phyloP scores from a whole-genome alignment of 2,113 vertebrate genomes.

The Epinephelus fuscoguttatus region DNA sequence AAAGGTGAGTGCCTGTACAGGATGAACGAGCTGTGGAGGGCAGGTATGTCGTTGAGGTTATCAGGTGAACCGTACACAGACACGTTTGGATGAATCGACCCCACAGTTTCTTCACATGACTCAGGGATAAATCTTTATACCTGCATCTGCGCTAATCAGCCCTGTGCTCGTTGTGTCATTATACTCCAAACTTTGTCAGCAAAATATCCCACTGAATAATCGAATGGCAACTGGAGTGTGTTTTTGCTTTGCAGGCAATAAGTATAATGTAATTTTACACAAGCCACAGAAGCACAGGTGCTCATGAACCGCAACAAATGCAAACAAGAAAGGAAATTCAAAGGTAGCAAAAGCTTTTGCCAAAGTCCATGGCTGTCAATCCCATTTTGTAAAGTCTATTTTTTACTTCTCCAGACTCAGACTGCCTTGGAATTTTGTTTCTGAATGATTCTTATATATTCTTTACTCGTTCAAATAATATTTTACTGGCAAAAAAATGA shows the following conservation, averaged over 20 bases:
- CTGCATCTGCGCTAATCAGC: neutral
- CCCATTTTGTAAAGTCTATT: neutral
- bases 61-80: neutral
- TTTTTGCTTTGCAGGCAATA: neutral
- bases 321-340: neutral
- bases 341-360: neutral
- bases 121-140: neutral
- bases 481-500: neutral
- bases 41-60: conserved; percentile 6
- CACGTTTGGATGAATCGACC: neutral
- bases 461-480: neutral
- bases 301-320: neutral
- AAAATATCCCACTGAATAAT: neutral
- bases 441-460: neutral
- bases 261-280: neutral
- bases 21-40: conserved; percentile 9
- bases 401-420: neutral
- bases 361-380: neutral
- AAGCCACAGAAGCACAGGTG: neutral
- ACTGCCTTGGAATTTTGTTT: neutral
- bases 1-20: conserved; percentile 3
- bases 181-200: neutral
- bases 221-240: neutral
- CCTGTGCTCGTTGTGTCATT: neutral
- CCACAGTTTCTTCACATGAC: neutral